Base-by-base conservation (phyloP, 2,888 invertebrate genomes). In the Gastrophysa polygoni region DNA sequence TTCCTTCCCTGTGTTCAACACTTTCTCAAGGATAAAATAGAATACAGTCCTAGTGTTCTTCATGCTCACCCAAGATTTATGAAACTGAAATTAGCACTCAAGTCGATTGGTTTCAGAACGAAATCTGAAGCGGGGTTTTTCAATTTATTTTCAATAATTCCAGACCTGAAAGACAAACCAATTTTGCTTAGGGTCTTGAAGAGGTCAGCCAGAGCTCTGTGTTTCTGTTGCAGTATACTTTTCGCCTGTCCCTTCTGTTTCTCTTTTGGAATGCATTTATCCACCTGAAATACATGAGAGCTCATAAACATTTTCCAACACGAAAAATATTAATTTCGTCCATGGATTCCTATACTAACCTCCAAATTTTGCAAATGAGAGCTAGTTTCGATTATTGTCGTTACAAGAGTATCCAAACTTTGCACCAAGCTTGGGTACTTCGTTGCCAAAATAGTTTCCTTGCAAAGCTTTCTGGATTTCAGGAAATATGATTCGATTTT, bases 91-190 rank as follows among this genome's bases (percentile, higher is more conserved):
- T 85, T 84, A 38, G 76, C 87, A 18, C 83, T 81, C 18, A 93
- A 79, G 79, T 92, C 89, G 2, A 94, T 83, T 0, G 95, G 93
- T 20, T 88, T 85, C 65, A 90, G 82, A 0, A 85, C 83, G 66
- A 89, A 89, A 73, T 91, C 87, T 43, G 86, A 83, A 14, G 88
- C 78, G 1, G 87, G 85, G 2, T 82, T 79, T 44, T 80, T 77
- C 0, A 86, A 77, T 3, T 86, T 83, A 0, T 85, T 69, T 73
- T 89, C 86, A 29, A 90, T 83, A 6, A 92, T 82, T 1, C 97
- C 97, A 0, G 89, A 88, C 64, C 92, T 88, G 76, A 92, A 94
- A 46, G 92, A 95, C 1, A 96, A 78, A 0, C 96, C 95, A 68
- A 92, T 84, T 61, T 86, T 87, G 0, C 86, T 80, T 0, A 98